These are phyloP conservation scores for Ophioninae sp. DNA, from an alignment of 2,888 invertebrate genomes.

Conservation along the genomic window DNA sequence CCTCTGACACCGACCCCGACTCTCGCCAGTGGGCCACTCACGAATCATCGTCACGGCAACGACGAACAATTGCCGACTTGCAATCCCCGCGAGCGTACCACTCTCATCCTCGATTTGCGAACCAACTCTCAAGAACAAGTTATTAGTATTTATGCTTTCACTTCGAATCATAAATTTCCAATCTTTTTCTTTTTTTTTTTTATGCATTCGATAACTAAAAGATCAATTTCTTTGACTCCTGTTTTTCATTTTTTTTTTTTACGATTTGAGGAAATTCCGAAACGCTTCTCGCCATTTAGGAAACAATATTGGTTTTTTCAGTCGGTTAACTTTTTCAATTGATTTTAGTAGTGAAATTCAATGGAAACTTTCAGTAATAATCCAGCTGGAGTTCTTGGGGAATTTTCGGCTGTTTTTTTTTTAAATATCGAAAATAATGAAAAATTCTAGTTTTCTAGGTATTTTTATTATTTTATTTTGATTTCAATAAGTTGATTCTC, in stretches of 20 bases:
- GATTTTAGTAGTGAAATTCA: no score
- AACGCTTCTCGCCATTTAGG: no score
- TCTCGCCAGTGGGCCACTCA: constrained; percentile 84
- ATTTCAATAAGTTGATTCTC: no score
- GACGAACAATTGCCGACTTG: constrained; percentile 71
- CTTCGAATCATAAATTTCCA: neutral
- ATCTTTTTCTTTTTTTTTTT: neutral
- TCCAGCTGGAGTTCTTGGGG: no score
- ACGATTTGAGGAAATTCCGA: neutral
- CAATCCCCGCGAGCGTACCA: constrained; percentile 77
- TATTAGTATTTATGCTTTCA: neutral
- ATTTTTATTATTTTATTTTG: no score
- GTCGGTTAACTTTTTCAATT: no score
- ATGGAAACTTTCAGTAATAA: no score
- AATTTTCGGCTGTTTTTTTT: no score
- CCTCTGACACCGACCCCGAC: constrained; percentile 92
- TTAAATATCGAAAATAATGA: no score
- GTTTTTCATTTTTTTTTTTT: neutral
- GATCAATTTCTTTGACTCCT: neutral
- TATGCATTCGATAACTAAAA: constrained; percentile 40
- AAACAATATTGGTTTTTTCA: no score
- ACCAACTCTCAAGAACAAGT: constrained; percentile 71
- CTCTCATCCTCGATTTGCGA: constrained; percentile 80
- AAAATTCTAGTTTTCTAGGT: no score
- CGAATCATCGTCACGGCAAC: constrained; percentile 62